Base-by-base conservation (phyloP, 2,888 invertebrate species). In the Drosophila phalerata region DNA sequence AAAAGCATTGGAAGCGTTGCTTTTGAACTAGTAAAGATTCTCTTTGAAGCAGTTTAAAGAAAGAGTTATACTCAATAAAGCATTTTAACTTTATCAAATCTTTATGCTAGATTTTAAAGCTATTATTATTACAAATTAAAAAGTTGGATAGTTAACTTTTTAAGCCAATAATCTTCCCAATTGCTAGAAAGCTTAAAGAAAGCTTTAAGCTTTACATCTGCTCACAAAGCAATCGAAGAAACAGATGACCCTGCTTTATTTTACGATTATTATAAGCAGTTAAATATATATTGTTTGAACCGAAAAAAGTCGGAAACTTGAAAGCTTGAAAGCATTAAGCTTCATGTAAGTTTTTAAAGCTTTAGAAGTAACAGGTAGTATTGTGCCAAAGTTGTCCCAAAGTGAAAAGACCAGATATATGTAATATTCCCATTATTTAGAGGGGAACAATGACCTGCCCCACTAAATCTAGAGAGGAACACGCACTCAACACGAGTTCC, bases 301-400 rank as follows among this genome's bases (percentile, higher is more conserved):
- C 25, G 0, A 19, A 13, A 17, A 48, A 42, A 38, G 32, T 22
- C 22, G n/a, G 13, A 5, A 1, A 17, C 11, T 34, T 13, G 22
- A 1, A 28, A 37, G 37, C 37, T 30, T 19, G 1, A 37, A 49
- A 34, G 42, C 30, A 11, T 25, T 15, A 11, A 17, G 28, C 30
- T 13, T 42, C 13, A n/a, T 0, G 13, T 5, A 3, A 40, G 28
- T n/a, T 30, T 19, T 1, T 1, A 47, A 56, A 56, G 32, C 30
- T 5, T 43, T n/a, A 10, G 55, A 43, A 32, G 43, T 43, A 56
- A 56, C 55, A 56, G 55, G 55, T 56, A 32, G 43, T 22, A 53
- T 11, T 40, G 9, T 6, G 52, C 73, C 73, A 82, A 73, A 67
- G 48, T 49, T 73, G 76, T 70, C 69, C 64, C 60, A 85, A 76